Evolutionary conservation across 2,113 vertebrate species (phyloP), one percentile per base, ranked within the genome.

Genomic region (Anas platyrhynchos): DNA sequence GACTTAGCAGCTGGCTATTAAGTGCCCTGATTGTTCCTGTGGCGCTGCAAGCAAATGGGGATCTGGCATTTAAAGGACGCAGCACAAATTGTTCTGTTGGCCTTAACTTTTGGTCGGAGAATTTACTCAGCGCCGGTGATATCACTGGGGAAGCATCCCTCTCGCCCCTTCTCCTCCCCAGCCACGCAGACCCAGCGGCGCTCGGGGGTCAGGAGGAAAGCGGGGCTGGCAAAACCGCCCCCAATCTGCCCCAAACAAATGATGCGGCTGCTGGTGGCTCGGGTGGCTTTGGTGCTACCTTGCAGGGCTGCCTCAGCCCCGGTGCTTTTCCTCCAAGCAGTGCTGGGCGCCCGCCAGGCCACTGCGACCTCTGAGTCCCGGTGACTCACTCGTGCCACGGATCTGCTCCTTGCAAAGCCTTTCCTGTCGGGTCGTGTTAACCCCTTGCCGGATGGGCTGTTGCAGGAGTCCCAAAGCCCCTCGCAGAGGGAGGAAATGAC

Each of bases 1-100:
- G 95, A 27, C 93, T 88, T 93, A 18, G 79, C 94, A 91, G 96
- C 95, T 94, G 91, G 91, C 92, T 88, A 88, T 91, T 95, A 97
- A 96, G 95, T 72, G 95, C 91, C 96, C 83, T 32, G 91, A 16
- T 83, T 48, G 78, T 92, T 95, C 95, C 89, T 83, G 82, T 66
- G 63, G 38, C 0, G 32, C 93, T 7, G 86, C 61, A 66, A 69
- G 29, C 96, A 95, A 95, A 95, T 77, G 95, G 94, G 75, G 89
- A 91, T 85, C 89, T 97, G 96, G 95, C 92, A 86, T 93, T 92
- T 78, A 83, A 94, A 81, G 87, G 94, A 68, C 2, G 91, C 72
- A 93, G 93, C 79, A 83, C 85, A 87, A 87, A 83, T 78, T 87
- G 87, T 96, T 91, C 91, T 81, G 63, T 55, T 72, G 91, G 93